Evolutionary conservation across 1,140 invertebrate species (phyloP).

Genomic region (Tetragonula clypearis): DNA sequence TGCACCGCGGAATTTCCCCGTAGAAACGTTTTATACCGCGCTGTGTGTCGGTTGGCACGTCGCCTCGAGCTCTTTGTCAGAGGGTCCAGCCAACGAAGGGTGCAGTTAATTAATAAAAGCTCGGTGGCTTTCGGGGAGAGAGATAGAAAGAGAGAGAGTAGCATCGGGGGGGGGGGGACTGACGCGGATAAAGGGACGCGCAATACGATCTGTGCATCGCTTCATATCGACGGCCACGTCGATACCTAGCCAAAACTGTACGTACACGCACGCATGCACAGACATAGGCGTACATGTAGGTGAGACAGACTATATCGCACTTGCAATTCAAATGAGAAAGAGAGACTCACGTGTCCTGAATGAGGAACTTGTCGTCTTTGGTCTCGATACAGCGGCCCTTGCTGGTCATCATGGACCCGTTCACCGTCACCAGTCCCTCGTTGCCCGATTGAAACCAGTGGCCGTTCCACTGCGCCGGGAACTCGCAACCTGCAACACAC

Average conservation of each 20-base stretch:
- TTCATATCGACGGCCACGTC: constrained; percentile 51
- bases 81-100: constrained; percentile 22
- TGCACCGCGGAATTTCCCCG: constrained; percentile 55
- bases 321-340: constrained; percentile 56
- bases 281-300: too few relatives aligned
- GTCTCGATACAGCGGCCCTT: constrained; percentile 89
- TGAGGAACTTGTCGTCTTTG: constrained; percentile 86
- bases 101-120: constrained; percentile 70
- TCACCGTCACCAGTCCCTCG: constrained; percentile 85
- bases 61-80: constrained; percentile 57
- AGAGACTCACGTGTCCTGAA: constrained; percentile 87
- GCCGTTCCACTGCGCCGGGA: constrained; percentile 88
- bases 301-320: constrained; percentile 13
- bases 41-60: constrained; percentile 56
- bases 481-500: constrained; percentile 83
- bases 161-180: background rate
- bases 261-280: background rate
- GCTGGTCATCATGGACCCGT: constrained; percentile 86
- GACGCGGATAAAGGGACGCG: constrained; percentile 49
- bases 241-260: background rate
- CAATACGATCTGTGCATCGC: constrained; percentile 56
- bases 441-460: constrained; percentile 90
- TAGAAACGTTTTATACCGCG: constrained; percentile 63
- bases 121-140: background rate
- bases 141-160: too few relatives aligned